A percentile compares a stretch with the other conserved stretches of the same genome.
Conservation (phyloP, 2,888 invertebrate species). For the Heteromyza rotundicornis region DNA sequence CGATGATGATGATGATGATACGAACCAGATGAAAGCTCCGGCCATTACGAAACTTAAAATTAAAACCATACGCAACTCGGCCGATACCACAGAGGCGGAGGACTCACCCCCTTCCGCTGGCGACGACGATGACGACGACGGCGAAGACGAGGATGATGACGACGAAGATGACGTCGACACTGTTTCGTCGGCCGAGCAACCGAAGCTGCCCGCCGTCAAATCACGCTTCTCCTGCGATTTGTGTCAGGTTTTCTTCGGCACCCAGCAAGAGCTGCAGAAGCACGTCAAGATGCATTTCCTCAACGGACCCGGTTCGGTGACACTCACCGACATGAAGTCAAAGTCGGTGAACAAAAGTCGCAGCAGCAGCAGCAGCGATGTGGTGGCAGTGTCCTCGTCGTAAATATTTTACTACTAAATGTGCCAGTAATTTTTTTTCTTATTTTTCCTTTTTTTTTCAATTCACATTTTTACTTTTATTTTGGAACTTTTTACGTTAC, state of each 20-base stretch:
- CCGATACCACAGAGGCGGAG: constrained; percentile 25
- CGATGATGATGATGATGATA: constrained; percentile 35
- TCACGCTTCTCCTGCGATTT: constrained; percentile 60
- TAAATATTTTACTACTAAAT: background rate
- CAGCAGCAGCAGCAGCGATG: constrained; percentile 36
- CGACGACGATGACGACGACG: constrained; percentile 33
- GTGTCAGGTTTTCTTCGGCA: constrained; percentile 60
- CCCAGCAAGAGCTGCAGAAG: constrained; percentile 58
- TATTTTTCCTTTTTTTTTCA: no score
- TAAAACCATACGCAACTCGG: constrained; percentile 21
- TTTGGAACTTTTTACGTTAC: no score
- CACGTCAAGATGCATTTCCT: constrained; percentile 63
- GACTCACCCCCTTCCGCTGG: constrained; percentile 19
- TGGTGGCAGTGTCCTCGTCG: constrained; percentile 33
- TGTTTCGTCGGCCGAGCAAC: constrained; percentile 26
- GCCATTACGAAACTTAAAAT: constrained; percentile 25
- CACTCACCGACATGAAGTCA: constrained; percentile 45
- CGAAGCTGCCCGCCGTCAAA: constrained; percentile 32
- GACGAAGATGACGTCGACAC: constrained; percentile 18
- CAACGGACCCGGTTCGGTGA: constrained; percentile 57
- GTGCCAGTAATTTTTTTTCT: background rate
- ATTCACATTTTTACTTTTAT: no score
- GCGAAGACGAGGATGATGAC: constrained; percentile 30
- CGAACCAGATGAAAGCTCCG: constrained; percentile 30
- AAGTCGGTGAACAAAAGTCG: constrained; percentile 34